Base-by-base conservation (phyloP, 1,140 invertebrate species). In the Drosophila lowei region DNA sequence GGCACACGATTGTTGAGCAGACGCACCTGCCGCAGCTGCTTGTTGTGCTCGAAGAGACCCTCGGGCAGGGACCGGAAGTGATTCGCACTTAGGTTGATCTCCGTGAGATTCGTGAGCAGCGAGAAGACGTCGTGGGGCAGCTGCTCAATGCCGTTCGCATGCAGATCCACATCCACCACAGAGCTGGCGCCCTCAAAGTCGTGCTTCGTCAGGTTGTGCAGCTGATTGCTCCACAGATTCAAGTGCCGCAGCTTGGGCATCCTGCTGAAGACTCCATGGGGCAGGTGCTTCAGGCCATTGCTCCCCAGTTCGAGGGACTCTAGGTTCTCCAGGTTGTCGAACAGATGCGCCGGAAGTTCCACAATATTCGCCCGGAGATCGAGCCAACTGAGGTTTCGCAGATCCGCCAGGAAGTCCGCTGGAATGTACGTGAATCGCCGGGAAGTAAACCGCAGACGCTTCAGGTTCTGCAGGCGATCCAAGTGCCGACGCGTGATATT, bases 181-280 rank as follows among this genome's bases (percentile, higher is more conserved):
- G 93, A 92, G 18, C 92, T 78, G 6, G 94, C 91, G 16, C 93
- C 93, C 30, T 92, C 92, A 62, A 95, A 95, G 50, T 93, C 91
- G 43, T 93, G 92, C 49, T 93, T 90, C 0, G 93, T 92, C 6
- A 95, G 91, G 80, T 93, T 93, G 11, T 91, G 92, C 50, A 95
- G 90, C 60, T 93, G 92, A 74, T 94, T 95, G 73, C 93, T 92
- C 94, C 94, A 94, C 28, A 95, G 78, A 62, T 94, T 94, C 38
- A 95, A 79, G 28, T 93, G 92, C 59, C 91, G 90, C 41, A 95
- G 76, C 56, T 93, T 93, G 21, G 91, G 91, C 68, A 94, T 91
- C 84, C 94, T 92, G 43, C 92, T 90, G 74, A 95, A 95, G 42
- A 94, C 90, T 11, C 93, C 93, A 3, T 91, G 91, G 13, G 93